phyloP scores from a whole-genome alignment of 1,140 invertebrate species.

The Brachionus sp. region DNA sequence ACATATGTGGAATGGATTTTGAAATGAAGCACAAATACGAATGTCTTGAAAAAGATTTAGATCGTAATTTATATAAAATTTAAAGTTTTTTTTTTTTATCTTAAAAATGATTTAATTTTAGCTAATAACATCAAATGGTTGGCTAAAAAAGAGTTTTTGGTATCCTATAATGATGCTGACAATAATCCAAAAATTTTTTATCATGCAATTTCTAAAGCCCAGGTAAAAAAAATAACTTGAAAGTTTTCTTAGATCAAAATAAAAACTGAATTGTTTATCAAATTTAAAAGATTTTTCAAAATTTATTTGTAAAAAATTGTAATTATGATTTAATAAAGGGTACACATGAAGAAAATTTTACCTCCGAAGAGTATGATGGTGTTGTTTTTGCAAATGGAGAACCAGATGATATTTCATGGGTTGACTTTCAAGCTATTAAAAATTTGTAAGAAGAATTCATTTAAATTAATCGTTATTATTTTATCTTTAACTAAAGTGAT shows the following conservation, averaged over 20 bases:
- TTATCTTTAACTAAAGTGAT: not conserved
- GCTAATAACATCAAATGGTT: not conserved
- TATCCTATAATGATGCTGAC: slow-evolving; percentile 6
- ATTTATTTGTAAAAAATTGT: not conserved
- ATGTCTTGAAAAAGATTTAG: not conserved
- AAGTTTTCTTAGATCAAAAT: no score
- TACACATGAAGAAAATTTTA: not conserved
- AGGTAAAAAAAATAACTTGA: not conserved
- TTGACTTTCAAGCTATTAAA: not conserved
- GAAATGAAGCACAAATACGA: not conserved
- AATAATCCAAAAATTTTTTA: not conserved
- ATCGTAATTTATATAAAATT: not conserved
- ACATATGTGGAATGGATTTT: not conserved
- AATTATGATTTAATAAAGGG: not conserved
- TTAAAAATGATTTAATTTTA: not conserved
- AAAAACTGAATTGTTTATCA: no score
- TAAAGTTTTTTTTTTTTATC: not conserved
- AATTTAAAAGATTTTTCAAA: no score
- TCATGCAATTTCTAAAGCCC: not conserved
- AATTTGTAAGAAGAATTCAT: not conserved
- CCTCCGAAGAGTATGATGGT: not conserved
- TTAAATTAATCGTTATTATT: not conserved
- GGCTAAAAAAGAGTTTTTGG: slow-evolving; percentile 12
- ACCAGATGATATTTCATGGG: not conserved
- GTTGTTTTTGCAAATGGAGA: not conserved